Conservation (phyloP, 2,113 vertebrate species). For the Spea bombifrons region DNA sequence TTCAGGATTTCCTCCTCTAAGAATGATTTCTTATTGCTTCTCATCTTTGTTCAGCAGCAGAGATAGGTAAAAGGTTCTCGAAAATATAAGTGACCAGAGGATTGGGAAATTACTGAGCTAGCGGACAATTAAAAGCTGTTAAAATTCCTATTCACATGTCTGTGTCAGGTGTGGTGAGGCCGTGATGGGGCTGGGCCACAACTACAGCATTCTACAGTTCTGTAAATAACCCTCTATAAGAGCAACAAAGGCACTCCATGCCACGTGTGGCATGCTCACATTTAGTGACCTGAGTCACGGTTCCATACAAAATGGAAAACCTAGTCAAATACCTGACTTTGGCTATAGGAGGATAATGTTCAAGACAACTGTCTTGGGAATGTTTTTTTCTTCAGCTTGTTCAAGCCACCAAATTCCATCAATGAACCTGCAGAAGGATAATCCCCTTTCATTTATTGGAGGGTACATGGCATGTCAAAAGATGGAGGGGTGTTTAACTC, state of each 20-base stretch:
- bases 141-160: conserved; percentile 11
- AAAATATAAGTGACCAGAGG: neutral
- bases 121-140: neutral
- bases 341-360: neutral
- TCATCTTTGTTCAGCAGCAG: neutral
- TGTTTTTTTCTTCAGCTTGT: conserved; percentile 15
- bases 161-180: neutral
- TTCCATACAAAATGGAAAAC: neutral
- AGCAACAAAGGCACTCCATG: conserved; percentile 40
- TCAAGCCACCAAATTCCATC: neutral
- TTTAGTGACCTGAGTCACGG: conserved; percentile 14
- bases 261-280: conserved; percentile 15
- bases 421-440: neutral
- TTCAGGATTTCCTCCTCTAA: conserved; percentile 1
- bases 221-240: conserved; percentile 20
- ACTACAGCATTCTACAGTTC: neutral
- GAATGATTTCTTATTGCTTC: conserved; percentile 23
- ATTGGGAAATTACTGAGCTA: conserved; percentile 21
- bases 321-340: conserved; percentile 1
- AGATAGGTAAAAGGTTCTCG: neutral
- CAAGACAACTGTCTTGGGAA: conserved; percentile 18
- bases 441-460: neutral
- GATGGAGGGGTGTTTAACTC: neutral
- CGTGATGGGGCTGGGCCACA: neutral
- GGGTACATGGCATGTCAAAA: neutral